Evolutionary conservation across 2,797 vertebrate genomes (phyloP), one percentile per base, ranked within the genome.

Genomic region (Macrochelys suwanniensis): DNA sequence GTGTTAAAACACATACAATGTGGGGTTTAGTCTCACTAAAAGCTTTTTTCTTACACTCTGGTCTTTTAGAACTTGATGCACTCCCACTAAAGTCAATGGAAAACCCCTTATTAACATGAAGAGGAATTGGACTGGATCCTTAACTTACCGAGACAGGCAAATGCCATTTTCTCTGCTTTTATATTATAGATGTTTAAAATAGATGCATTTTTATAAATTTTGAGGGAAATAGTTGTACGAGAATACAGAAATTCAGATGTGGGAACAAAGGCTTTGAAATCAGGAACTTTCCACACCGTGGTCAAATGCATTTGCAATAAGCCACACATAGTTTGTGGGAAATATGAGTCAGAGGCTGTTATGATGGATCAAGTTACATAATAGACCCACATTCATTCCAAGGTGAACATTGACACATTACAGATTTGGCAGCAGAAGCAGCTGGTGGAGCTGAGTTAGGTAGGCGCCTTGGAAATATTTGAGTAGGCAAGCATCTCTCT

Each of bases 61-160:
- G 7, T 82, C 45, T 49, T 96, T 94, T 82, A 84, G 53, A 87
- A 85, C 92, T 8, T 15, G 47, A 77, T 84, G 25, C 23, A 11
- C 85, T 90, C 16, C 7, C n/a, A 83, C 90, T 90, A 11, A 80
- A 88, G 50, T 81, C 80, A 83, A 42, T 2, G 0, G 28, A 82
- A 96, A 88, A 87, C 19, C 71, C 54, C 17, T 28, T 65, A 42
- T 82, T 71, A 89, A 90, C 87, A 88, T 83, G 94, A 89, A 61
- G n/a, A 94, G 56, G 83, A 90, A 53, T 89, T 92, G 77, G 37
- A 80, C 53, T 68, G 57, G 80, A 91, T 25, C 31, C 82, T 93
- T 84, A 76, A 37, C 37, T 28, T 28, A 76, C 23, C 28, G 45
- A 16, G 26, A 47, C 3, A 47, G 25, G 7, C 5, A 12, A 42